Evolutionary conservation across 1,140 invertebrate genomes (phyloP).

Genomic region (Watersipora subatra): DNA sequence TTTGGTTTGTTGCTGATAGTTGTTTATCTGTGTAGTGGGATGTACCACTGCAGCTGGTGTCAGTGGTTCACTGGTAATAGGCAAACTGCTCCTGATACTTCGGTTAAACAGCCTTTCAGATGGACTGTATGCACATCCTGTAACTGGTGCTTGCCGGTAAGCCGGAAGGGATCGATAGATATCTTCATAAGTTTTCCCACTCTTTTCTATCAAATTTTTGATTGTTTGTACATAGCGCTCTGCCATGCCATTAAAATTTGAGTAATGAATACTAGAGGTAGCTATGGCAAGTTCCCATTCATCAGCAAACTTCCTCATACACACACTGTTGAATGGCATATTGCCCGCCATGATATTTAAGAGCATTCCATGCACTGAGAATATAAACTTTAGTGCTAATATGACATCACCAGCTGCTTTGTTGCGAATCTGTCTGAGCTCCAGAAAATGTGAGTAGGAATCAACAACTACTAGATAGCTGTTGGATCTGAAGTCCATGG

Average conservation of each 20-base stretch:
- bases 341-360: background rate
- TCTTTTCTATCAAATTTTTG: background rate
- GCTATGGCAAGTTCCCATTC: background rate
- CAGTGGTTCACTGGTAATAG: too few species aligned
- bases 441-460: constrained; percentile 14
- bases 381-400: background rate
- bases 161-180: background rate
- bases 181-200: background rate
- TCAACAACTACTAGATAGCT: constrained; percentile 13
- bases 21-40: too few species aligned
- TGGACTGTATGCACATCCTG: too few species aligned
- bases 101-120: too few species aligned
- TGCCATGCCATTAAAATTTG: background rate
- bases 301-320: background rate
- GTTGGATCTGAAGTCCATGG: constrained; percentile 6
- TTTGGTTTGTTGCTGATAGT: too few species aligned
- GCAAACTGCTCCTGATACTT: too few species aligned
- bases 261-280: background rate
- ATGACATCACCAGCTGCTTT: background rate
- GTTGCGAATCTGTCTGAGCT: background rate
- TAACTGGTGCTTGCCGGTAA: too few species aligned
- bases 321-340: background rate
- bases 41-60: too few species aligned
- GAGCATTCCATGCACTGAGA: background rate
- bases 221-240: background rate